Evolutionary conservation across 2,113 vertebrate genomes (phyloP), one percentile per base, ranked within the genome.

Genomic region (Vimba vimba): DNA sequence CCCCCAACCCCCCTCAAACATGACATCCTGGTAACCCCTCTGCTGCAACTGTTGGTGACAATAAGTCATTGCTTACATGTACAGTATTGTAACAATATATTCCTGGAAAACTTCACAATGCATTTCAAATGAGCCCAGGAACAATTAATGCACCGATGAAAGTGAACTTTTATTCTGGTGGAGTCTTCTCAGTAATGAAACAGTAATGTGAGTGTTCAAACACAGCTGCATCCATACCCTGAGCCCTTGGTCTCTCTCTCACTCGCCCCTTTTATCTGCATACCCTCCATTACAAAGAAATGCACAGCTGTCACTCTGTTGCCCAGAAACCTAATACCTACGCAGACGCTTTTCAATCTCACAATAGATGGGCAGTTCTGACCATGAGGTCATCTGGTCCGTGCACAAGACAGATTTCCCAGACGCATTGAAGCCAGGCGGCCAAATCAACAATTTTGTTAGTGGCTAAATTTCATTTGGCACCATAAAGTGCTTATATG

Each of bases 281-380:
- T 57, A 62, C 71, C 85, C 86, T 84, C 57, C 79, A 91, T 90
- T 89, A 92, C 91, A 87, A 90, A 94, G 93, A 93, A 89, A 94
- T 91, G 93, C 93, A 93, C 94, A 95, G 94, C 94, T 95, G 94
- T 93, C 79, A 91, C 91, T 88, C 91, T 68, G 92, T 94, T 94
- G 92, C 94, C 93, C 93, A 93, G 94, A 94, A 93, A 95, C 93
- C 27, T 86, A 92, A 92, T 92, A 92, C 87, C 91, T 92, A 93
- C 88, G 91, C 92, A 88, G 89, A 89, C 92, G 90, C 90, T 91
- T 88, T 66, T 90, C 86, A 88, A 82, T 85, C 90, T 91, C 91
- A 82, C 87, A 85, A 30, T 55, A 43, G 68, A 66, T 23, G 8
- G 79, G 89, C 7, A 4, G 45, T 81, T 78, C 69, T 86, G 79